Evolutionary conservation across 2,797 vertebrate genomes (phyloP).

Genomic region (Anguilla anguilla): DNA sequence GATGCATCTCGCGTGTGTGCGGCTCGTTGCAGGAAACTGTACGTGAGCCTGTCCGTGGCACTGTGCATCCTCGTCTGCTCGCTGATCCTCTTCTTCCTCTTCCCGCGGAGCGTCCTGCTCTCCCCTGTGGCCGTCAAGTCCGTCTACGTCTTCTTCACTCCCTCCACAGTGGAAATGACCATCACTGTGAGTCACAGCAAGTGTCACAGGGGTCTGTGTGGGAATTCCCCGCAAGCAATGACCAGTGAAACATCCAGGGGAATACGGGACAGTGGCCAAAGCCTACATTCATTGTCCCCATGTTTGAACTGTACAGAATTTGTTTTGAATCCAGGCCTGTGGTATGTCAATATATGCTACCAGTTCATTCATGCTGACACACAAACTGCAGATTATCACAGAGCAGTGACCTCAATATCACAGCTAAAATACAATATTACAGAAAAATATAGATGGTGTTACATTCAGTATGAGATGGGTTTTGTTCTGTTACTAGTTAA

Average conservation of each 20-base stretch:
- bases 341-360: background rate
- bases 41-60: conserved; percentile 66
- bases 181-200: conserved; percentile 60
- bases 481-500: background rate
- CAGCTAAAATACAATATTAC: background rate
- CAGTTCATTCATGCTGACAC: background rate
- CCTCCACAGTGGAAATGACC: conserved; percentile 53
- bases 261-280: background rate
- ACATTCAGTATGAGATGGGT: background rate
- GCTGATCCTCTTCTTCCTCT: conserved; percentile 74
- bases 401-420: background rate
- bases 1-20: background rate
- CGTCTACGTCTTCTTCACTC: conserved; percentile 54
- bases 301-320: background rate
- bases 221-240: background rate
- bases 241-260: background rate
- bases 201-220: background rate
- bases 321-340: background rate
- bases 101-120: conserved; percentile 65
- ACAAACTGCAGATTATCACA: background rate
- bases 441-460: background rate
- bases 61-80: conserved; percentile 66
- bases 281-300: background rate
- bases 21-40: conserved; percentile 70
- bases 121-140: conserved; percentile 66